Evolutionary conservation across 2,888 invertebrate genomes (phyloP), one percentile per base, ranked within the genome.

Genomic region (Graphium colonna): DNA sequence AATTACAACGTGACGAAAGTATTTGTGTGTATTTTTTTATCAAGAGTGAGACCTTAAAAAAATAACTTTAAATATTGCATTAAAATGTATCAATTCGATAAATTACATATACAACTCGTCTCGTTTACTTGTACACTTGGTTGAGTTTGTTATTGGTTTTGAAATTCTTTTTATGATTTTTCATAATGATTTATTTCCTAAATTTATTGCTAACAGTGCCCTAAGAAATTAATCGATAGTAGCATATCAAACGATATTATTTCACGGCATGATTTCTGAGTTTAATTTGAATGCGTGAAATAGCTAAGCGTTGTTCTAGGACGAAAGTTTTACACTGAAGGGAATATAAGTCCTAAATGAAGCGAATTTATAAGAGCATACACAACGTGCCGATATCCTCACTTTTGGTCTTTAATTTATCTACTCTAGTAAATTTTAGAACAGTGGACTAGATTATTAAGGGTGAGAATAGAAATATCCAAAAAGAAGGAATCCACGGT

Each of bases 401-500:
- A 71, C 75, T 68, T 75, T 84, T 84, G 85, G 84, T 83, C 83
- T 82, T 82, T 76, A 71, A 73, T 70, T 75, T 72, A 80, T 80
- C 85, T 85, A 87, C 77, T 82, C 81, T 82, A 84, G 69, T 65
- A 73, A 79, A 70, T 60, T n/a, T 71, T 71, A 82, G 74, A 74
- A 76, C 71, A 82, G 81, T 77, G 79, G 79, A 78, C 73, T 75
- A 71, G 82, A 83, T 77, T 61, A 77, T 77, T 68, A 75, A 76
- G 75, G 78, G 73, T 73, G 73, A 75, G 76, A 81, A 79, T 77
- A 77, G 77, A 75, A 73, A 80, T 72, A 78, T 80, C 76, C 80
- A 78, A 76, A 76, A 74, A 81, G 86, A 82, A 84, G 81, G 79
- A 80, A 79, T 81, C 78, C 77, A 82, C 84, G 84, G 86, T 75